Conservation (phyloP, 64 coral and sea anemone species). For the Dendronephthya gigantea region DNA sequence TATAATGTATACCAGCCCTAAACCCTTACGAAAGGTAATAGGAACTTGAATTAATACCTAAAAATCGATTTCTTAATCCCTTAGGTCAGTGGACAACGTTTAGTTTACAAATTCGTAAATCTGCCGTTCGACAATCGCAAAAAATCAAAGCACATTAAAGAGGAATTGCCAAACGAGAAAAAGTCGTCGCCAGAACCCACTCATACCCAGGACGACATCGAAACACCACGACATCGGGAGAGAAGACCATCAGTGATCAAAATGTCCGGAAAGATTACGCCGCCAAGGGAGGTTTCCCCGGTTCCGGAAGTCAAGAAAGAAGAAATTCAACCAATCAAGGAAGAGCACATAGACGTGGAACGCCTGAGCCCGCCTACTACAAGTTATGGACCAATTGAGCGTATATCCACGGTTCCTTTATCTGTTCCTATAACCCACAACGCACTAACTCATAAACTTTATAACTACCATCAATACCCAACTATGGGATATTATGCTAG, state of each 20-base stretch:
- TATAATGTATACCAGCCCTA: too few relatives aligned
- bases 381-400: not conserved
- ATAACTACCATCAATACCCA: not conserved
- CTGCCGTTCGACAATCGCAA: not conserved
- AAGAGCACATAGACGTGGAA: not conserved
- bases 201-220: not conserved
- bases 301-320: not conserved
- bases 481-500: not conserved
- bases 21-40: not conserved
- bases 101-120: conserved; percentile 4
- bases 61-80: not conserved
- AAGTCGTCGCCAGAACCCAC: not conserved
- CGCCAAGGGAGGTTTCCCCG: not conserved
- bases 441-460: not conserved
- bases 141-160: not conserved
- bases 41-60: not conserved
- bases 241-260: conserved; percentile 8
- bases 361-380: not conserved
- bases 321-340: not conserved
- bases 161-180: not conserved
- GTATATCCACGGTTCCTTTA: not conserved
- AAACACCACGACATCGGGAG: not conserved
- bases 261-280: not conserved
- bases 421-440: not conserved
- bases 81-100: conserved; percentile 5